Percentiles rank a stretch among this genome's conserved stretches.
These are phyloP conservation scores for Sclerodermus sp. DNA, from an alignment of 2,888 invertebrate species.

Conservation along the genomic window DNA sequence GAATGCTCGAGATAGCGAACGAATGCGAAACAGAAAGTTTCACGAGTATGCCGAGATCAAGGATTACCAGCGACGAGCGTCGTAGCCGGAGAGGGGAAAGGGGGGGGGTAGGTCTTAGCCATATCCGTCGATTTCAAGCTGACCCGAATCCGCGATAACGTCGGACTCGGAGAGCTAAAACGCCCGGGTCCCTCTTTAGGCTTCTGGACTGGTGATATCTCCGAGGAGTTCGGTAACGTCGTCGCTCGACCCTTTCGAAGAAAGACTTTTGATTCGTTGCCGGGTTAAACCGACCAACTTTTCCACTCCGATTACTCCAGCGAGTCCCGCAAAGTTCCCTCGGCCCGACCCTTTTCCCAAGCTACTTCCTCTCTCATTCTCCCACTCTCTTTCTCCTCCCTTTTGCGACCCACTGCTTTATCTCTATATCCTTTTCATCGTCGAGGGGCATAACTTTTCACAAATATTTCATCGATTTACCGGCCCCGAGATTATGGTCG, in stretches of 20 bases:
- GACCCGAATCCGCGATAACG: slow-evolving; percentile 31
- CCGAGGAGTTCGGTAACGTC: slow-evolving; percentile 30
- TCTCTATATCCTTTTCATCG: too few relatives aligned
- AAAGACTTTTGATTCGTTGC: slow-evolving; percentile 32
- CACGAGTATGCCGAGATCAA: too few relatives aligned
- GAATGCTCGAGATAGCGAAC: too few relatives aligned
- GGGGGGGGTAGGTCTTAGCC: too few relatives aligned
- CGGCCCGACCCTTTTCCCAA: slow-evolving; percentile 1
- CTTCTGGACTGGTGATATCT: slow-evolving; percentile 23
- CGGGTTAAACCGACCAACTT: slow-evolving; percentile 41
- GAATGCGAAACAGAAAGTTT: too few relatives aligned
- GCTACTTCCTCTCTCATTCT: slow-evolving; percentile 1
- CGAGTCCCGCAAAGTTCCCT: background rate
- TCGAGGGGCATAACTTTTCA: too few relatives aligned
- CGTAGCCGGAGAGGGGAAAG: too few relatives aligned
- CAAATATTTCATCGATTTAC: too few relatives aligned
- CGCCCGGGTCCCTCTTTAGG: slow-evolving; percentile 15
- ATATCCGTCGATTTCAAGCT: slow-evolving; percentile 13
- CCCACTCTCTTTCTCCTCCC: background rate
- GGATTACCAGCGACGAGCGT: too few relatives aligned
- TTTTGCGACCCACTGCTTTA: background rate
- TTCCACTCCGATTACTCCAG: slow-evolving; percentile 32
- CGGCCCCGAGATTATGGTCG: too few relatives aligned
- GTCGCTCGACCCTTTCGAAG: slow-evolving; percentile 22
- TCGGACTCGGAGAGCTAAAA: slow-evolving; percentile 25